Conservation (phyloP, 2,888 invertebrate species). For the Ganaspis brasiliensis region DNA sequence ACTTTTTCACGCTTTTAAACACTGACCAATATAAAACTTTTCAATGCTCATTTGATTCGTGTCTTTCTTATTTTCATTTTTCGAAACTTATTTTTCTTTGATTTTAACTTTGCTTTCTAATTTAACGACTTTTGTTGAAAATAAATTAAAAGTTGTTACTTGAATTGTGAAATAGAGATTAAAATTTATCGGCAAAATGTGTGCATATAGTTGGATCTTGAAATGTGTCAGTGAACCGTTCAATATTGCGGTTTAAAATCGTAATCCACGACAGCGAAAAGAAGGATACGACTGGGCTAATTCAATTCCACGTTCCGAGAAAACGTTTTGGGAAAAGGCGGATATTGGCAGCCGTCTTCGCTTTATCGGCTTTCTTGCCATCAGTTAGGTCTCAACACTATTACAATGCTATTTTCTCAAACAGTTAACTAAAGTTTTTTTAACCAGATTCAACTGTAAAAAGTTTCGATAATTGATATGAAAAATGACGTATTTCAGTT, state of each 20-base stretch:
- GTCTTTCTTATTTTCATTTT: no score
- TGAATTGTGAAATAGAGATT: not conserved
- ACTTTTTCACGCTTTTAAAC: no score
- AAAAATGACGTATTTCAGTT: no score
- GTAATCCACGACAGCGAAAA: conserved; percentile 33
- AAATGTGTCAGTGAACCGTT: conserved; percentile 16
- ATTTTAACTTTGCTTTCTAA: no score
- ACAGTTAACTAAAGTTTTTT: not conserved
- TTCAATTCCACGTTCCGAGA: conserved; percentile 40
- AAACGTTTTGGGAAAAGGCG: conserved; percentile 45
- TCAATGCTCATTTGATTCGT: no score
- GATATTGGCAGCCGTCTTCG: conserved; percentile 45
- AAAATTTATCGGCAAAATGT: conserved; percentile 11
- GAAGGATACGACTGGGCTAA: conserved; percentile 47
- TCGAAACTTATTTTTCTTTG: no score
- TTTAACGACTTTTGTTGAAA: no score
- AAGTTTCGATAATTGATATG: no score
- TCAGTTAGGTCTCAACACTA: conserved; percentile 28
- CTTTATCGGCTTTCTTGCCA: conserved; percentile 39
- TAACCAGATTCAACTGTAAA: no score
- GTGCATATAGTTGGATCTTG: not conserved
- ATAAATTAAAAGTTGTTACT: no score
- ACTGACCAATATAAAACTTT: no score
- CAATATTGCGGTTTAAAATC: conserved; percentile 44
- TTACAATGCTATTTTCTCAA: conserved; percentile 1